These are phyloP conservation scores for Tribolium madens DNA, from an alignment of 1,140 invertebrate genomes.

Conservation along the genomic window DNA sequence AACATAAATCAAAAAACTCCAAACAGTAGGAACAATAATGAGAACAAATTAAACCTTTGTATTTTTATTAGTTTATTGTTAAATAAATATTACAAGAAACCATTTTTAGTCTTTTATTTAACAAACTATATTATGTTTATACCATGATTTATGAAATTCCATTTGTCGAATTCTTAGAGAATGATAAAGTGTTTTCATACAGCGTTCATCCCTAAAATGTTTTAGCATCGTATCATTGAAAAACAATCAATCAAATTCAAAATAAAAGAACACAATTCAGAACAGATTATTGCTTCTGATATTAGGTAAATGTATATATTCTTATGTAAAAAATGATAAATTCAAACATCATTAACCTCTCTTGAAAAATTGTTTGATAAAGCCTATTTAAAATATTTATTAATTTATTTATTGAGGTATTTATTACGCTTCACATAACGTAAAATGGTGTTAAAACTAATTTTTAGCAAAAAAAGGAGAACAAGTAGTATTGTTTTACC, in stretches of 20 bases:
- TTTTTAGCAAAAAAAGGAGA: too few species aligned
- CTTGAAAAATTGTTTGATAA: too few species aligned
- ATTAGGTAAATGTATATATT: too few species aligned
- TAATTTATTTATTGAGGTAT: too few species aligned
- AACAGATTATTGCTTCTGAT: not conserved
- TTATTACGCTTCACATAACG: too few species aligned
- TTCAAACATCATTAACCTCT: too few species aligned
- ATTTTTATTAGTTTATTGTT: conserved; percentile 28
- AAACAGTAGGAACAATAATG: conserved; percentile 19
- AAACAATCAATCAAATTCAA: conserved; percentile 2
- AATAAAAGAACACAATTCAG: not conserved
- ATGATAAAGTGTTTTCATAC: not conserved
- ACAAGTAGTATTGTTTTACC: too few species aligned
- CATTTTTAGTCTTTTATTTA: not conserved
- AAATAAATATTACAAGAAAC: conserved; percentile 14
- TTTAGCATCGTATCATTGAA: not conserved
- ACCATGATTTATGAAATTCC: not conserved
- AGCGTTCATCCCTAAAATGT: not conserved
- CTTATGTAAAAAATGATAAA: too few species aligned
- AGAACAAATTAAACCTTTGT: not conserved
- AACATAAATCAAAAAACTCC: conserved; percentile 25
- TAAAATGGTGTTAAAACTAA: too few species aligned
- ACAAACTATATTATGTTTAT: too few species aligned
- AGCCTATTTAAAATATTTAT: too few species aligned
- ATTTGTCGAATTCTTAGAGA: not conserved